These are phyloP conservation scores for Crypturellus tataupa DNA, from an alignment of 2,797 vertebrate species.

Conservation along the genomic window DNA sequence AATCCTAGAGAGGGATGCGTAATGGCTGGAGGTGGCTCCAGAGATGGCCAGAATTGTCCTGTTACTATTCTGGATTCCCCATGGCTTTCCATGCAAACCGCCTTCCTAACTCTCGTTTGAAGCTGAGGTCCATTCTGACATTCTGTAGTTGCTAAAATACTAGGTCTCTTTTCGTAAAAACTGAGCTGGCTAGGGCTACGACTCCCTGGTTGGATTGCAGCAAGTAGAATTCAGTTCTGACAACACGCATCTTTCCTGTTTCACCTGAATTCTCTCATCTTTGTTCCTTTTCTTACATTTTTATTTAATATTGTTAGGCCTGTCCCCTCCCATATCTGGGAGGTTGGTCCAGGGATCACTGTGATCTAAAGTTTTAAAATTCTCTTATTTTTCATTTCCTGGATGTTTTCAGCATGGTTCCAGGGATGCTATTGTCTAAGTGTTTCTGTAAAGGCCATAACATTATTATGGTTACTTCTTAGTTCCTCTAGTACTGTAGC, in stretches of 20 bases:
- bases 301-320: background rate
- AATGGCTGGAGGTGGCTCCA: background rate
- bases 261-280: background rate
- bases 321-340: background rate
- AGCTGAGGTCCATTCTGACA: background rate
- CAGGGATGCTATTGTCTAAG: background rate
- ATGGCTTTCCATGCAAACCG: background rate
- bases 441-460: background rate
- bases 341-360: background rate
- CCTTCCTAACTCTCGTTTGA: background rate
- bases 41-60: background rate
- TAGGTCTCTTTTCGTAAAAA: background rate
- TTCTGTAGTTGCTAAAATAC: background rate
- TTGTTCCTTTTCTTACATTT: background rate
- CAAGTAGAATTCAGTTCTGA: fast-evolving
- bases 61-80: background rate
- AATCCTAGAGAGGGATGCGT: background rate
- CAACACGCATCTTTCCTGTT: background rate
- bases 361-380: background rate
- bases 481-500: background rate
- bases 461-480: background rate
- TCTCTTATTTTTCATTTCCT: background rate
- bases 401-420: background rate
- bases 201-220: background rate
- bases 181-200: background rate